Base-by-base conservation (phyloP, 2,888 invertebrate species). In the Xylocampa areola region DNA sequence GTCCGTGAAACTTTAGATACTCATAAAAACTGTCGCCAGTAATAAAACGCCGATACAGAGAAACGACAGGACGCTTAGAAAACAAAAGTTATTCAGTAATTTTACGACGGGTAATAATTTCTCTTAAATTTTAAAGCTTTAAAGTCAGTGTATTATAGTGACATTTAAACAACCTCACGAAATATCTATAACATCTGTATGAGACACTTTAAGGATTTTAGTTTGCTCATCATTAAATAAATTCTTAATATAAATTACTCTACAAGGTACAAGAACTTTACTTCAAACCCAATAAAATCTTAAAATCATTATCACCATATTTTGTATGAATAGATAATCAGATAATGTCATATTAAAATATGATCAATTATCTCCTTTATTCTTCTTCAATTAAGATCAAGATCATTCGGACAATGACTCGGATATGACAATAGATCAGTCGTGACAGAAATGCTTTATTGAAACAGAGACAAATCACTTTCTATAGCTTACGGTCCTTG, bases 391-490 rank as follows among this genome's bases (percentile, higher is more conserved):
- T 87, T 85, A 83, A 82, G 87, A 89, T 88, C 90, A 91, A 90
- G 88, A 87, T 86, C 89, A 80, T 80, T 87, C 51, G 60, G 67
- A 81, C 67, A 85, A 83, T 76, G 75, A 78, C 68, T 72, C 43
- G 37, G 66, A 78, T 62, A 72, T 71, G 63, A 91, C 89, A 89
- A 91, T 83, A 85, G 82, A 60, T 50, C 61, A 77, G 81, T 90
- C 86, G 89, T 90, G 91, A 92, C 88, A 89, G 81, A 84, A 87
- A 82, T 80, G 77, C 68, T 83, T 83, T 85, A 83, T 87, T 81
- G 80, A 82, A 87, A 82, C 69, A 77, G 68, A 82, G 80, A 83
- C 84, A 85, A 86, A 79, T 77, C 68, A 81, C 82, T 91, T 88
- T 90, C 86, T 84, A 84, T 81, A 79, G 80, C 69, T 76, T 78